Base-by-base conservation (phyloP, 2,797 vertebrate genomes). In the Lithobates sylvaticus region DNA sequence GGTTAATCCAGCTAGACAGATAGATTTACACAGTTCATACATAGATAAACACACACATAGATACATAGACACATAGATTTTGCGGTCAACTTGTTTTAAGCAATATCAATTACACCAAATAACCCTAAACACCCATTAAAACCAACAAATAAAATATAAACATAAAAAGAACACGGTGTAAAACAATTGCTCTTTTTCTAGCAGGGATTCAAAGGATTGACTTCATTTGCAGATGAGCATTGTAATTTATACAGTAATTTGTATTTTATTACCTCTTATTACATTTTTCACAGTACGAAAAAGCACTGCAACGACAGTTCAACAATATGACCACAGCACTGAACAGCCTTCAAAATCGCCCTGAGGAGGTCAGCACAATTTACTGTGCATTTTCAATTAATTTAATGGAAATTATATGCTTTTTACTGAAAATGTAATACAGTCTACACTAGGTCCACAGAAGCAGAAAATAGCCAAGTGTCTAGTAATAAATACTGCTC, bases 321-420 rank as follows among this genome's bases (percentile, higher is more conserved):
- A 90, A 81, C 89, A 91, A 82, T 61, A 77, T 85, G 88, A 90
- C 76, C 0, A 3, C 29, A 42, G 75, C 88, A 88, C 61, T 86
- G 86, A 92, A 84, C 82, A 90, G 88, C 93, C 89, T 94, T 91
- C 88, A 86, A 67, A 89, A 89, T 12, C 0, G 0, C 88, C 90
- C 89, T 79, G 88, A 89, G 64, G 78, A 89, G 69, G 89, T 89
- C 75, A 88, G 84, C 9, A 85, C 68, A 83, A 87, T 87, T 84
- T 87, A 65, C 80, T 83, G 76, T 86, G 80, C 81, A 84, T 75
- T 77, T 76, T 74, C 81, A 84, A 84, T 87, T 76, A 84, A 76
- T 79, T 87, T 87, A 84, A 87, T 87, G 76, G 86, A 84, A 87
- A 84, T 87, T 68, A 84, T 72, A 84, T 84, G 76, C 86, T 80